phyloP scores from a whole-genome alignment of 2,888 invertebrate genomes.

The Polydesmus complanatus region DNA sequence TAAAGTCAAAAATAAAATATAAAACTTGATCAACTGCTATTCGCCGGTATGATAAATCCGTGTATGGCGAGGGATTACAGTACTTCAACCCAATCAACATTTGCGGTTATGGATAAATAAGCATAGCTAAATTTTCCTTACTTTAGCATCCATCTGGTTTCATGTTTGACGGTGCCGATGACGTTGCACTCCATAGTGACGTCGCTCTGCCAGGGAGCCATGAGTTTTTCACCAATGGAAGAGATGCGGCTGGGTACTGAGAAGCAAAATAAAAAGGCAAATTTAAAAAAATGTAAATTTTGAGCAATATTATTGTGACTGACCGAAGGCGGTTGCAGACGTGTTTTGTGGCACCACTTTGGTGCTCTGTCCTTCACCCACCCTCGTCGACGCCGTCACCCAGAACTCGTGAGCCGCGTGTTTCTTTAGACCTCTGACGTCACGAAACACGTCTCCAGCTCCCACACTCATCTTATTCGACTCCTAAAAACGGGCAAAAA shows the following conservation, averaged over 20 bases:
- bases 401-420: conserved; percentile 39
- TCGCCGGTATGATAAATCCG: no score
- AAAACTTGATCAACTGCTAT: no score
- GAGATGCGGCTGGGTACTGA: conserved; percentile 30
- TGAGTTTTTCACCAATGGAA: conserved; percentile 27
- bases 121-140: no score
- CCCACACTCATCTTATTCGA: conserved; percentile 22
- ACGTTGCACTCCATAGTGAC: conserved; percentile 29
- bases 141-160: conserved; percentile 26
- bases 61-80: no score
- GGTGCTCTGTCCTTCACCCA: conserved; percentile 71
- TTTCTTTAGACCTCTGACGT: conserved; percentile 25
- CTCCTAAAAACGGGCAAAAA: conserved; percentile 21
- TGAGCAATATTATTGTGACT: neutral
- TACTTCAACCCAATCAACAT: no score
- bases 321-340: conserved; percentile 19
- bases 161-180: conserved; percentile 30
- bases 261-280: neutral
- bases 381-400: conserved; percentile 61
- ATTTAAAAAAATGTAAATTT: neutral
- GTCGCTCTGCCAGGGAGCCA: conserved; percentile 29
- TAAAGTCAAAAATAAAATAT: no score
- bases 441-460: conserved; percentile 22
- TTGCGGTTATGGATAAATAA: no score
- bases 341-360: conserved; percentile 53